Conservation (phyloP, 2,797 vertebrate species). For the Triplophysa bombifrons region DNA sequence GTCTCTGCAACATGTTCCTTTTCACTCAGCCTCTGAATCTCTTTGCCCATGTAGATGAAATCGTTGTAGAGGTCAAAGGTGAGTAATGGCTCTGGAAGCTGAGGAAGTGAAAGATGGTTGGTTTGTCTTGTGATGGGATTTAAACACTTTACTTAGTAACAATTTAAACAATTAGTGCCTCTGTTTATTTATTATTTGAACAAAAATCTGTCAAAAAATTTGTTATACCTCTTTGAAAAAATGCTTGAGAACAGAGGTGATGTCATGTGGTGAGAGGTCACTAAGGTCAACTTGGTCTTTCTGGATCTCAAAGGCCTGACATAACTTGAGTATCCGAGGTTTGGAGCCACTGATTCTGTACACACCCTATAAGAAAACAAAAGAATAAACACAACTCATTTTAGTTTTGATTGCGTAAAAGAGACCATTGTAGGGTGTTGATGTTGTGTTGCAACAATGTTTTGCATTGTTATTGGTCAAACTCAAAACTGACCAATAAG, state of each 20-base stretch:
- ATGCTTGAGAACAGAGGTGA: conserved; percentile 89
- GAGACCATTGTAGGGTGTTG: not conserved
- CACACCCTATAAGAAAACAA: conserved; percentile 79
- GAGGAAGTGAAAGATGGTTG: conserved; percentile 27
- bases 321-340: conserved; percentile 87
- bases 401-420: not conserved
- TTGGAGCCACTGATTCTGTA: conserved; percentile 92
- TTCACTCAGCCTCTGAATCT: conserved; percentile 73
- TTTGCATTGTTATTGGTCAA: not conserved
- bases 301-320: conserved; percentile 88
- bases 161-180: no score
- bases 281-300: conserved; percentile 87
- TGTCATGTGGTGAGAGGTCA: conserved; percentile 89
- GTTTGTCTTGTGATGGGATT: not conserved
- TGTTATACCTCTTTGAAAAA: conserved; percentile 89
- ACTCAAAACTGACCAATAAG: no score
- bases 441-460: no score
- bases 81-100: conserved; percentile 90
- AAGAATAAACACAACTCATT: not conserved
- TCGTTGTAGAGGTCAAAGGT: conserved; percentile 83
- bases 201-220: no score
- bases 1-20: conserved; percentile 63
- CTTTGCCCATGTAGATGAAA: conserved; percentile 82
- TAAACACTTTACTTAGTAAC: not conserved
- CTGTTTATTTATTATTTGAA: no score